Evolutionary conservation across 2,113 vertebrate species (phyloP).

Genomic region (Panthera leo): DNA sequence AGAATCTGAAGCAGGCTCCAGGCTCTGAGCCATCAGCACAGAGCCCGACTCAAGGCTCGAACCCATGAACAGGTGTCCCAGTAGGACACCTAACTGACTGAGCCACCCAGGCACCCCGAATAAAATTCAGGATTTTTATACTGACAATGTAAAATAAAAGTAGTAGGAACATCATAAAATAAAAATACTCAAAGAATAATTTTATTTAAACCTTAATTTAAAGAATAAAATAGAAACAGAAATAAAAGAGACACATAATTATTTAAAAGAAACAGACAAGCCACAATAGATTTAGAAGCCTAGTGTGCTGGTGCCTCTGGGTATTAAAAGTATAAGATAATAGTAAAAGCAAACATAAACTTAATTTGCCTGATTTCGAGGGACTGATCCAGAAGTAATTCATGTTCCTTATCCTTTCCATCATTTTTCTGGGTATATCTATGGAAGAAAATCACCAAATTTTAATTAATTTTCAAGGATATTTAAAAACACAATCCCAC

Average conservation of each 20-base stretch:
- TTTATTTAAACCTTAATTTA: not conserved
- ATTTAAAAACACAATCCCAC: not conserved
- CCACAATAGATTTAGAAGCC: not conserved
- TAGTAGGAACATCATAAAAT: not conserved
- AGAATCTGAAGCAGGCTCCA: too few relatives aligned
- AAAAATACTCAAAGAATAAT: not conserved
- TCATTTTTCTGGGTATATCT: slow-evolving; percentile 84
- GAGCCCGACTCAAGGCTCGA: too few relatives aligned
- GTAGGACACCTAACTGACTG: too few relatives aligned
- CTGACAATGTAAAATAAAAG: not conserved
- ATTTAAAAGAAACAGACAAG: not conserved
- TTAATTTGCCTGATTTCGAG: slow-evolving; percentile 87
- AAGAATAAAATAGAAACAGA: not conserved
- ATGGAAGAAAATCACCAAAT: slow-evolving; percentile 31
- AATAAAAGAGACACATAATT: not conserved
- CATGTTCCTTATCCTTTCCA: slow-evolving; percentile 84
- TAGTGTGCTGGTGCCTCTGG: not conserved
- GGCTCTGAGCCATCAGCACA: too few relatives aligned
- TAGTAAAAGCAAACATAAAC: slow-evolving; percentile 44
- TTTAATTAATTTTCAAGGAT: not conserved
- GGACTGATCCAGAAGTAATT: slow-evolving; percentile 78
- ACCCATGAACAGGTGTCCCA: too few relatives aligned
- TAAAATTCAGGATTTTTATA: slow-evolving; percentile 6
- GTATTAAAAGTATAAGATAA: not conserved
- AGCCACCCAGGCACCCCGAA: too few relatives aligned